Evolutionary conservation across 2,888 invertebrate genomes (phyloP).

Genomic region (Frankliniella intonsa): DNA sequence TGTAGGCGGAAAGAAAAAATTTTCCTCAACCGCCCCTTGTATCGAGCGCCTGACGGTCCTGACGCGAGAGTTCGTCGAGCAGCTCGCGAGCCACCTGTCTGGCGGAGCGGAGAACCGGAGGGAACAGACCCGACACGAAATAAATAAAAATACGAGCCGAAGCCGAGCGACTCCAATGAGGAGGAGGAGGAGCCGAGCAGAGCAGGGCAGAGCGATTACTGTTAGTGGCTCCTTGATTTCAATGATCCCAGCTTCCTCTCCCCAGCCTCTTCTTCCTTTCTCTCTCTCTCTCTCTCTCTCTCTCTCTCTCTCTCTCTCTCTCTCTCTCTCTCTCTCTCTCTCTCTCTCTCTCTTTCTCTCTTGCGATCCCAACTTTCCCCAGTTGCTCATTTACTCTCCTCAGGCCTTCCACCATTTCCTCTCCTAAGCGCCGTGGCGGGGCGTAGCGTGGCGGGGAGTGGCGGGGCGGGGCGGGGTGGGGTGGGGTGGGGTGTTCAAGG

Average conservation of each 20-base stretch:
- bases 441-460: too few relatives aligned
- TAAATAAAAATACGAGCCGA: too few relatives aligned
- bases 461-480: too few relatives aligned
- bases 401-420: background rate
- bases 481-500: too few relatives aligned
- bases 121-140: too few relatives aligned
- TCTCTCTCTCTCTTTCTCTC: background rate
- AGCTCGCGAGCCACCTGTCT: too few relatives aligned
- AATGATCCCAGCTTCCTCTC: background rate
- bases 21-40: too few relatives aligned
- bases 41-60: too few relatives aligned
- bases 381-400: background rate
- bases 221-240: slow-evolving; percentile 4
- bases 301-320: slow-evolving; percentile 7
- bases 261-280: background rate
- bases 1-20: too few relatives aligned
- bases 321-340: slow-evolving; percentile 6
- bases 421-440: background rate
- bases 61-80: too few relatives aligned
- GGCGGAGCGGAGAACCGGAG: too few relatives aligned
- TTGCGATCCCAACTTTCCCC: background rate
- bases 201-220: background rate
- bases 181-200: background rate
- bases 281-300: slow-evolving; percentile 9
- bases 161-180: background rate